phyloP scores from a whole-genome alignment of 2,797 vertebrate genomes.

The Rhabdomys pumilio region DNA sequence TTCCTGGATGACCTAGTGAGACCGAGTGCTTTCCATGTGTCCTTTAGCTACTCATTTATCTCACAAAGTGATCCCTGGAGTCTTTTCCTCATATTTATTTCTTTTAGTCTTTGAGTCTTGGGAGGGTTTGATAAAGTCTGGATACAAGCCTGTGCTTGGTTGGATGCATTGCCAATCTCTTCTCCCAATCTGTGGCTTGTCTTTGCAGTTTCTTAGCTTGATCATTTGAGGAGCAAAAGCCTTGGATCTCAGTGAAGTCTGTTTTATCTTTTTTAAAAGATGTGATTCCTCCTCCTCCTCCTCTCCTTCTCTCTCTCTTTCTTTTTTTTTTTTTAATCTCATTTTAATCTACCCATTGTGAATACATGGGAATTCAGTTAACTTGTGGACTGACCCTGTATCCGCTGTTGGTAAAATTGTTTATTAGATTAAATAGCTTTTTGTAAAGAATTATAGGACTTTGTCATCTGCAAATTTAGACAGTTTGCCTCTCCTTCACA shows the following conservation, averaged over 20 bases:
- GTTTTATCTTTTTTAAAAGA: constrained; percentile 7
- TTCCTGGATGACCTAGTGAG: not conserved
- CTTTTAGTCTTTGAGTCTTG: constrained; percentile 27
- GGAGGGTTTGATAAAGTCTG: constrained; percentile 6
- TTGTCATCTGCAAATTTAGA: not conserved
- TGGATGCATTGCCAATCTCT: not conserved
- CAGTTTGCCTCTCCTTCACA: not conserved
- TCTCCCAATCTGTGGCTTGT: not conserved
- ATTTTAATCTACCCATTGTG: constrained; percentile 1
- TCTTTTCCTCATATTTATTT: not conserved
- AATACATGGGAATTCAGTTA: not conserved
- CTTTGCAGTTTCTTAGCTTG: constrained; percentile 39
- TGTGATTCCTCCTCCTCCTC: not conserved
- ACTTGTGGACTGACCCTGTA: not conserved
- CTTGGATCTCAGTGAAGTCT: not conserved
- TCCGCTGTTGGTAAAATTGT: not conserved
- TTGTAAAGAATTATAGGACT: not conserved
- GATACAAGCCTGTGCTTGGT: not conserved
- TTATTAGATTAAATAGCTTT: not conserved
- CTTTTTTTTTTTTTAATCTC: not conserved
- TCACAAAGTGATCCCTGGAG: not conserved
- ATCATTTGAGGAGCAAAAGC: not conserved
- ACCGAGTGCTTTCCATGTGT: not conserved
- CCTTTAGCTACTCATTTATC: not conserved
- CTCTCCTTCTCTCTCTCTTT: too few relatives aligned